phyloP scores from a whole-genome alignment of 2,113 vertebrate genomes.

The Ceyx melanurus region DNA sequence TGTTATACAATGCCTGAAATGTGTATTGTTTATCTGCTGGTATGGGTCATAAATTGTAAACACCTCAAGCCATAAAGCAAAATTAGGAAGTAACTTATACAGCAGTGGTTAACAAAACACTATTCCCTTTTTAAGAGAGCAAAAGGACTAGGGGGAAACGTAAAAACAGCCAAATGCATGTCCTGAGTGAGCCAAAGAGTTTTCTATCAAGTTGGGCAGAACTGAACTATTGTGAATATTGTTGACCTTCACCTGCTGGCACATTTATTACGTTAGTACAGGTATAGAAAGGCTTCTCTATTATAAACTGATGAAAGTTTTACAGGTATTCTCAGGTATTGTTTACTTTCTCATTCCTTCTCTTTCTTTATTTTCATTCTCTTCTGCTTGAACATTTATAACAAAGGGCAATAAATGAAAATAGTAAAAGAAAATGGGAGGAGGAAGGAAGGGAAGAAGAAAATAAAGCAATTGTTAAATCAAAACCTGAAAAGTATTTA shows the following conservation, averaged over 20 bases:
- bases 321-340: background rate
- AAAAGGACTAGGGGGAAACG: background rate
- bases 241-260: background rate
- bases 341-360: background rate
- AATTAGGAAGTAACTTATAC: background rate
- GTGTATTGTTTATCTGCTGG: background rate
- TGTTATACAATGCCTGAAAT: background rate
- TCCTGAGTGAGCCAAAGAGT: background rate
- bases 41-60: background rate
- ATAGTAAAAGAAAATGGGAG: background rate
- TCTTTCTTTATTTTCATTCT: background rate
- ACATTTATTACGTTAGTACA: background rate
- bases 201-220: background rate
- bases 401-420: background rate
- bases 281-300: background rate
- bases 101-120: background rate
- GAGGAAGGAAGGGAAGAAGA: background rate
- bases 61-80: background rate
- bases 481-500: background rate
- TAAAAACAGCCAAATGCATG: background rate
- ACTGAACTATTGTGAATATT: background rate
- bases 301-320: background rate
- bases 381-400: background rate
- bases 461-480: background rate
- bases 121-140: background rate